phyloP scores from a whole-genome alignment of 2,113 vertebrate genomes.

The Pteronura brasiliensis region DNA sequence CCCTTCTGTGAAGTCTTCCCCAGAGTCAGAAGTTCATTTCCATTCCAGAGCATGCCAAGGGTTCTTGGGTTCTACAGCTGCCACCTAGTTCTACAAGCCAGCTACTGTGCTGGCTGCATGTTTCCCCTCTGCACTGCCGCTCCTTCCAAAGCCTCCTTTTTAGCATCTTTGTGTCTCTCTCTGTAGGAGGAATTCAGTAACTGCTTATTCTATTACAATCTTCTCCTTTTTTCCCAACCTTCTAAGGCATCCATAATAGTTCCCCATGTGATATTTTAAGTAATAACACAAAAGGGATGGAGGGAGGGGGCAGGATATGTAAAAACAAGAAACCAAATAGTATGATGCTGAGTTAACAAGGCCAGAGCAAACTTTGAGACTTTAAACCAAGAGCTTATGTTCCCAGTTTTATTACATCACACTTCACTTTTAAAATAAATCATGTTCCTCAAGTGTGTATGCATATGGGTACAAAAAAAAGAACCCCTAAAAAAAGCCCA shows the following conservation, averaged over 20 bases:
- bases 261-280: background rate
- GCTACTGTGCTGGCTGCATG: background rate
- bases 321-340: constrained; percentile 33
- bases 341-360: background rate
- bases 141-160: background rate
- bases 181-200: background rate
- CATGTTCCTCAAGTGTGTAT: background rate
- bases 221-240: background rate
- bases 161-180: background rate
- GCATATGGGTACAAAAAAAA: background rate
- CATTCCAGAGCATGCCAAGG: background rate
- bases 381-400: background rate
- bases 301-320: too few species aligned
- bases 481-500: background rate
- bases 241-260: background rate
- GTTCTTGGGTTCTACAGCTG: background rate
- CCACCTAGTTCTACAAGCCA: background rate
- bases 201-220: background rate
- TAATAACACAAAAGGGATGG: background rate
- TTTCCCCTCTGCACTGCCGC: too few species aligned
- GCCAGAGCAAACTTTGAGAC: background rate
- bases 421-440: constrained; percentile 22
- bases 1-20: background rate
- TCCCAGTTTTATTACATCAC: background rate
- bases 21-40: constrained; percentile 5